These are phyloP conservation scores for Cantharis flavilabris DNA, from an alignment of 2,888 invertebrate genomes.

Conservation along the genomic window DNA sequence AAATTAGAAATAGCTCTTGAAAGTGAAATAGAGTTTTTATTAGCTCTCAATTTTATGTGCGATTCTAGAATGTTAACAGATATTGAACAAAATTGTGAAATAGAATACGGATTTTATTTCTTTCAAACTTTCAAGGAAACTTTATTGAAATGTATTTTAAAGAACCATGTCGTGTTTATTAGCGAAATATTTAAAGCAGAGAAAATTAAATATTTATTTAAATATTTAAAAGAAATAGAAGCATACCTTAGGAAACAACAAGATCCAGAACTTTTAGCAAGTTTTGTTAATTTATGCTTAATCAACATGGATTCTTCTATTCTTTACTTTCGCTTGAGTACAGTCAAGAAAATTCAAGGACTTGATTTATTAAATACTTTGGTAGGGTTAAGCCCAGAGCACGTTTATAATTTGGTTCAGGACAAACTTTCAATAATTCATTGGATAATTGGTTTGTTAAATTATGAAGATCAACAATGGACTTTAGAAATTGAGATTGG, in stretches of 20 bases:
- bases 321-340: constrained; percentile 35
- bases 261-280: constrained; percentile 16
- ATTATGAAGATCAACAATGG: constrained; percentile 20
- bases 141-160: constrained; percentile 38
- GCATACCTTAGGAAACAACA: constrained; percentile 31
- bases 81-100: constrained; percentile 35
- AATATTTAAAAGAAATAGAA: constrained; percentile 26
- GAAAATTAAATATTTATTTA: neutral
- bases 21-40: constrained; percentile 34
- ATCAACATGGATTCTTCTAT: constrained; percentile 38
- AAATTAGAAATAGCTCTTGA: constrained; percentile 40
- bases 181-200: neutral
- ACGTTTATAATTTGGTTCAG: constrained; percentile 6
- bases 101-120: constrained; percentile 43
- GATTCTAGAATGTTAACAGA: constrained; percentile 35
- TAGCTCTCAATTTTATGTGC: constrained; percentile 37
- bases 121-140: constrained; percentile 42
- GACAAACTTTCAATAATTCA: constrained; percentile 9
- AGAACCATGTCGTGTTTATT: constrained; percentile 40
- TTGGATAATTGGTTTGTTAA: constrained; percentile 32
- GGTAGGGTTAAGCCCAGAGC: neutral
- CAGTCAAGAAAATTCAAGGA: constrained; percentile 30
- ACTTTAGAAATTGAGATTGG: constrained; percentile 22
- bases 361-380: constrained; percentile 39
- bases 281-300: constrained; percentile 30